Evolutionary conservation across 2,888 invertebrate species (phyloP), one percentile per base, ranked within the genome.

Genomic region (Drosophila tripunctata): DNA sequence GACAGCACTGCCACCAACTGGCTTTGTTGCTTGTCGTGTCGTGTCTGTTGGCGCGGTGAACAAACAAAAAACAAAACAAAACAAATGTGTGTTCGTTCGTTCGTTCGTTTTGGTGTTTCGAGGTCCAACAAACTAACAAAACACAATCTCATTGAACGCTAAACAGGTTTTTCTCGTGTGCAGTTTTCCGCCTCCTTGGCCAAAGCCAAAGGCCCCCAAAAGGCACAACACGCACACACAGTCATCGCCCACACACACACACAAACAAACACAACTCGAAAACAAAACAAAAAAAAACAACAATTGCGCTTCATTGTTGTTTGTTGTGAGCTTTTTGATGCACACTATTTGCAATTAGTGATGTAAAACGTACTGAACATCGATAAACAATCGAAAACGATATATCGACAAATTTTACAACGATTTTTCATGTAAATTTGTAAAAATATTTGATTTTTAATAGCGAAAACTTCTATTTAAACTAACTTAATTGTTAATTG

Each of bases 141-240:
- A 74, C 50, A 74, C 71, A 81, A 68, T 65, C n/a, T n/a, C 81
- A 81, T 81, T 81, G 81, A 84, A 81, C 81, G 87, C 78, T 69
- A 81, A 81, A 81, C 81, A 75, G 87, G 81, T 81, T 81, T 81
- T 87, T 81, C 81, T 81, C 87, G 87, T 87, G 81, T 75, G 75
- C 87, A 78, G 60, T 87, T 81, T 81, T 81, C 87, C 81, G 87
- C 87, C 84, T 87, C 87, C 84, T 84, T 83, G 74, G 74, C 80
- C 66, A 66, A 69, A 74, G 73, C 56, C 60, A 52, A 77, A 76
- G 75, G 54, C 75, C 36, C 35, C n/a, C n/a, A n/a, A n/a, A n/a
- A n/a, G n/a, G n/a, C n/a, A n/a, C n/a, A n/a, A n/a, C n/a, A n/a
- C n/a, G 55, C 7, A 19, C 45, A 19, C 45, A 47, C 51, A 69